phyloP scores from a whole-genome alignment of 2,113 vertebrate species.

The Scomber colias region DNA sequence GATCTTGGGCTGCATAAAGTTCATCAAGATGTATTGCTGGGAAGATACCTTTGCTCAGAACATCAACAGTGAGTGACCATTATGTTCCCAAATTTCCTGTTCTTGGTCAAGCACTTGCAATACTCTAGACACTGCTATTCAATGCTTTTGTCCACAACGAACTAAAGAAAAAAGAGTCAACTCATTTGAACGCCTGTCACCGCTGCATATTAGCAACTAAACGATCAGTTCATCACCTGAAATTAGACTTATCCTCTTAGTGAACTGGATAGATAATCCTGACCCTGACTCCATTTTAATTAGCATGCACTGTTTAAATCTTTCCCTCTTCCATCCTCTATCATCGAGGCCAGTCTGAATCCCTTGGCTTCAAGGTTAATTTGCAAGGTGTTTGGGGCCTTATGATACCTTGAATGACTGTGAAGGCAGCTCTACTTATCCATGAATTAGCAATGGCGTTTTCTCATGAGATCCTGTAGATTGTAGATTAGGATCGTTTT shows the following conservation, averaged over 20 bases:
- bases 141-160: neutral
- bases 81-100: conserved; percentile 33
- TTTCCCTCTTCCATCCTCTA: conserved; percentile 17
- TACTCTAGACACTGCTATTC: conserved; percentile 12
- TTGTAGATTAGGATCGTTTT: conserved; percentile 61
- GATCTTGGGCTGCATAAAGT: conserved; percentile 87
- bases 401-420: conserved; percentile 61
- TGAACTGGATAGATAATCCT: conserved; percentile 49
- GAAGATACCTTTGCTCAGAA: conserved; percentile 84
- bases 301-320: conserved; percentile 45
- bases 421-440: conserved; percentile 54
- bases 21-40: conserved; percentile 92
- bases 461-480: conserved; percentile 53
- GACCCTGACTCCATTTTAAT: conserved; percentile 64
- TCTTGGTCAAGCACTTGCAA: neutral
- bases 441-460: conserved; percentile 64
- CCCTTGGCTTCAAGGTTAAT: conserved; percentile 68
- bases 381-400: conserved; percentile 63
- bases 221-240: conserved; percentile 44
- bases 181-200: conserved; percentile 41
- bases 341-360: conserved; percentile 57
- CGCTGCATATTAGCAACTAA: conserved; percentile 40
- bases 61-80: conserved; percentile 81
- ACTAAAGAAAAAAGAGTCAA: conserved; percentile 15
- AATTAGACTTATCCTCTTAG: conserved; percentile 51